Base-by-base conservation (phyloP, 2,888 invertebrate species). In the Neoitamus cyanurus region DNA sequence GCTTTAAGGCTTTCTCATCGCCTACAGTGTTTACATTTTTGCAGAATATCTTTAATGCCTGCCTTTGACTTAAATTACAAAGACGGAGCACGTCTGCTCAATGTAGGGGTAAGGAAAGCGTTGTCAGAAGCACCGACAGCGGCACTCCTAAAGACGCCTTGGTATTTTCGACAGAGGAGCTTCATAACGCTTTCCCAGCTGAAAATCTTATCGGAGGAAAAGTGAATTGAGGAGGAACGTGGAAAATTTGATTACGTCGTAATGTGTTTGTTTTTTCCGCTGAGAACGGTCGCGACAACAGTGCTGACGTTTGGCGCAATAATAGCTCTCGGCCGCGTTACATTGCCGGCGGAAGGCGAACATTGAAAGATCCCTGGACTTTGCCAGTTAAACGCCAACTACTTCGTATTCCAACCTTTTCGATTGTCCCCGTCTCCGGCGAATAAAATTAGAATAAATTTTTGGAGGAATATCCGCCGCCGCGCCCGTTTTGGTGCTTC, bases 241-340 rank as follows among this genome's bases (percentile, higher is more conserved):
- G 70, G 30, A 31, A 70, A 70, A 70, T 70, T 70, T 70, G 70
- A 31, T 70, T 70, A 70, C 70, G 70, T 70, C 70, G 25, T 70
- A 70, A 70, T 30, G 70, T 70, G 70, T 70, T 70, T 70, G 31
- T 70, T 70, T 70, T 70, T 70, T 30, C 20, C 58, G 30, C 70
- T n/a, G 13, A 25, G 30, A 13, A 70, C 15, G 31, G 5, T 13
- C 9, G n/a, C 30, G 7, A 48, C 15, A 6, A 20, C 7, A 3
- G 13, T 58, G 9, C 20, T 58, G 58, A 58, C 20, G 58, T 20
- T 20, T 20, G 58, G 0, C 58, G 20, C 58, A 58, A 58, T 58
- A 9, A 25, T 20, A 58, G 3, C 42, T 13, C n/a, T 13, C 42
- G 20, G n/a, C 58, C 20, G 48, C 37, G 37, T n/a, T 42, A 9